These are phyloP conservation scores for Chaetoderma sp. DNA, from an alignment of 2,888 invertebrate genomes.

Conservation along the genomic window DNA sequence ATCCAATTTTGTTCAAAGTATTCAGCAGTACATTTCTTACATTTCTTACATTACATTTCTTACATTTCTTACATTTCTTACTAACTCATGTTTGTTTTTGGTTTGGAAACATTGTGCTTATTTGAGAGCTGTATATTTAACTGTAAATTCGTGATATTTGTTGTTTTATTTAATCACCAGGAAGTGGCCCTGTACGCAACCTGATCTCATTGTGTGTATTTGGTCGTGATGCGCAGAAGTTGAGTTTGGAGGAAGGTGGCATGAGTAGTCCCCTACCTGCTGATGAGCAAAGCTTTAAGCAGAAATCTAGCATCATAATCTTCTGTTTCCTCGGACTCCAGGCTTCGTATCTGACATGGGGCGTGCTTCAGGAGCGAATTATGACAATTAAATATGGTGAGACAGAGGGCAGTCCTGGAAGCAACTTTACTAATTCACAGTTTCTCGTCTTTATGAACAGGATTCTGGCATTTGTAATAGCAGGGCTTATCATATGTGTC, in stretches of 20 bases:
- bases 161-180: constrained; percentile 38
- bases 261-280: neutral
- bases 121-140: no score
- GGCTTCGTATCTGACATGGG: constrained; percentile 94
- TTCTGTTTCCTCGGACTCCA: constrained; percentile 91
- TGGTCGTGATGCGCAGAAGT: constrained; percentile 50
- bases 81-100: no score
- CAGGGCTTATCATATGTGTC: constrained; percentile 46
- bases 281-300: constrained; percentile 24
- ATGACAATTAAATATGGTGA: constrained; percentile 80
- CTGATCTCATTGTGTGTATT: constrained; percentile 58
- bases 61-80: no score
- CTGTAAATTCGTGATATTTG: no score
- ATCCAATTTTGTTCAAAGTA: no score
- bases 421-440: constrained; percentile 91
- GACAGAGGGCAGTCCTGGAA: constrained; percentile 55
- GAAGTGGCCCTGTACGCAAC: constrained; percentile 51
- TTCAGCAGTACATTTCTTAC: no score
- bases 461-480: constrained; percentile 77
- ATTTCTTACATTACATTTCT: no score
- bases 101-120: no score
- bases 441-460: constrained; percentile 97
- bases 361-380: constrained; percentile 96
- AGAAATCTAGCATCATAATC: constrained; percentile 70
- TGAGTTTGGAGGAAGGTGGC: constrained; percentile 60